These are phyloP conservation scores for Lottia gigantea DNA, from an alignment of 2,888 invertebrate genomes.

Conservation along the genomic window DNA sequence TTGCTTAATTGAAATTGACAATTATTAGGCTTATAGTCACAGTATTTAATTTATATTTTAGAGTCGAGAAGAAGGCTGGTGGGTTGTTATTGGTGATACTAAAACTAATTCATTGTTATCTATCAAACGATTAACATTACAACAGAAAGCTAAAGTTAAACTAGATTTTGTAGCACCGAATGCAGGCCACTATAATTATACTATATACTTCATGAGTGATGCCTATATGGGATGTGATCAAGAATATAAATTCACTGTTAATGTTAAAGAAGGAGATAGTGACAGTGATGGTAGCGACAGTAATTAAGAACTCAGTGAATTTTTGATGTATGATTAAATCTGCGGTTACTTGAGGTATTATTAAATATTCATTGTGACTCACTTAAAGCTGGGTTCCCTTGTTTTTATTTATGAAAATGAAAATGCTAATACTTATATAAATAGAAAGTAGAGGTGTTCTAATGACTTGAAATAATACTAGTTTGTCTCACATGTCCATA, in stretches of 20 bases:
- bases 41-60: constrained; percentile 38
- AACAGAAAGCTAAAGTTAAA: constrained; percentile 87
- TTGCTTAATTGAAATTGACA: too few species aligned
- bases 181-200: constrained; percentile 87
- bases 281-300: constrained; percentile 53
- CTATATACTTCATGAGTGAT: constrained; percentile 98
- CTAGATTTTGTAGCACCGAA: constrained; percentile 94
- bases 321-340: too few species aligned
- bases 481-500: too few species aligned
- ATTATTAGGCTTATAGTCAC: too few species aligned
- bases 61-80: constrained; percentile 78
- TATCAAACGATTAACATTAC: constrained; percentile 95
- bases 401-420: too few species aligned
- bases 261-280: constrained; percentile 62
- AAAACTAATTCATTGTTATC: constrained; percentile 93
- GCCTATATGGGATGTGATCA: constrained; percentile 99
- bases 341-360: too few species aligned
- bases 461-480: too few species aligned
- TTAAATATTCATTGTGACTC: too few species aligned
- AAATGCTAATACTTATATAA: too few species aligned
- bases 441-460: too few species aligned
- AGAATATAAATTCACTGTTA: constrained; percentile 86
- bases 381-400: too few species aligned
- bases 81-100: constrained; percentile 98
- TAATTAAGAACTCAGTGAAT: constrained; percentile 30